Conservation (phyloP, 2,888 invertebrate genomes). For the Aplocera efformata region DNA sequence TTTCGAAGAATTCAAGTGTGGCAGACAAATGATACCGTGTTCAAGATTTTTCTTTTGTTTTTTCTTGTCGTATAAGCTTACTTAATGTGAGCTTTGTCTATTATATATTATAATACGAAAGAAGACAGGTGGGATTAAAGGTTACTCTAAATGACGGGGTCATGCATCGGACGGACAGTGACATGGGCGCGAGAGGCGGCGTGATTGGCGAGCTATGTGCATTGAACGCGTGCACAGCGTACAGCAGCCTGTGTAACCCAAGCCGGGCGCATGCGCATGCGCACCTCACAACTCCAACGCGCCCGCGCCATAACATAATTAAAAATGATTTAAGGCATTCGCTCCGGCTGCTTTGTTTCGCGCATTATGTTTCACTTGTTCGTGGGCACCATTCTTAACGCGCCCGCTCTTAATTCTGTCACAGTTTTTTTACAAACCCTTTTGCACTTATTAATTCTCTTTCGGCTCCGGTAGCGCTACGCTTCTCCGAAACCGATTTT, state of each 20-base stretch:
- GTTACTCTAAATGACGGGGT: slow-evolving; percentile 38
- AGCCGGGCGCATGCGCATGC: slow-evolving; percentile 32
- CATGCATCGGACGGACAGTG: slow-evolving; percentile 46
- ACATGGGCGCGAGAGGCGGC: slow-evolving; percentile 29
- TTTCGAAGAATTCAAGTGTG: no score
- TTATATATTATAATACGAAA: no score
- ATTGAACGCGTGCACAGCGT: slow-evolving; percentile 25
- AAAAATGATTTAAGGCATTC: slow-evolving; percentile 81
- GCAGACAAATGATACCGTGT: no score
- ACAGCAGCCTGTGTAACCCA: slow-evolving; percentile 33
- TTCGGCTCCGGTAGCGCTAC: slow-evolving; percentile 77
- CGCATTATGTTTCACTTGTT: slow-evolving; percentile 81
- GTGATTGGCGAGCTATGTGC: slow-evolving; percentile 31
- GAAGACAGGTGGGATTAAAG: slow-evolving; percentile 24
- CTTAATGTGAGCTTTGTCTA: no score
- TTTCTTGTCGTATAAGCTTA: no score
- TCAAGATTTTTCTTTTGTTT: no score
- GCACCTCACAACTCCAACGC: slow-evolving; percentile 42
- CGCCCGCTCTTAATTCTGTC: slow-evolving; percentile 78
- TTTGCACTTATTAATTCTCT: slow-evolving; percentile 78
- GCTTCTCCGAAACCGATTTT: slow-evolving; percentile 74
- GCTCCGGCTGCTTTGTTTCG: slow-evolving; percentile 81
- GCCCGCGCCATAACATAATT: slow-evolving; percentile 79
- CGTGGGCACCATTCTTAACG: slow-evolving; percentile 72
- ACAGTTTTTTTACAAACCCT: slow-evolving; percentile 77